Evolutionary conservation across 2,888 invertebrate genomes (phyloP).

Genomic region (Hipparchia semele): DNA sequence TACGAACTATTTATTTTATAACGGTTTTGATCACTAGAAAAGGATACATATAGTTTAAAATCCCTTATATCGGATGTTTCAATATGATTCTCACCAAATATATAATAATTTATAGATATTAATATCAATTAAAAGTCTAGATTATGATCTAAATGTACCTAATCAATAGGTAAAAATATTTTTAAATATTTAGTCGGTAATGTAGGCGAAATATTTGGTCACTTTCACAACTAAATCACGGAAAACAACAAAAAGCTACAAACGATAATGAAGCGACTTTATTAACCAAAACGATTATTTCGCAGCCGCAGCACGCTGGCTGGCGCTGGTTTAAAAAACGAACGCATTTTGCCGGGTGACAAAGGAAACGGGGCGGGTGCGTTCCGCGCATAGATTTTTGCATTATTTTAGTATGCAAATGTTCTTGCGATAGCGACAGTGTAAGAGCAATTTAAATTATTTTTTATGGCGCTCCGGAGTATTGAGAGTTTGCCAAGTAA

Average conservation of each 20-base stretch:
- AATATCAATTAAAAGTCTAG: background rate
- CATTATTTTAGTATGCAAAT: slow-evolving; percentile 84
- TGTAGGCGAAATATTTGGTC: background rate
- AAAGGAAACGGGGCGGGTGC: slow-evolving; percentile 59
- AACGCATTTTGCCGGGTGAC: slow-evolving; percentile 40
- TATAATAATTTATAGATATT: too few relatives aligned
- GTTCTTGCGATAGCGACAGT: slow-evolving; percentile 75
- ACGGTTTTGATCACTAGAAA: too few relatives aligned
- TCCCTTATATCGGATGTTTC: too few relatives aligned
- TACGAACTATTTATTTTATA: too few relatives aligned
- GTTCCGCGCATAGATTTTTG: slow-evolving; percentile 81
- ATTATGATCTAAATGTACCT: background rate
- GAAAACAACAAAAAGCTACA: slow-evolving; percentile 13
- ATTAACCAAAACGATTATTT: slow-evolving; percentile 39
- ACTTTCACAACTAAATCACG: slow-evolving; percentile 5
- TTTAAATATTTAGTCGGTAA: background rate
- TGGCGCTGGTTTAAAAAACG: slow-evolving; percentile 34
- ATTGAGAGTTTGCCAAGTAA: slow-evolving; percentile 75
- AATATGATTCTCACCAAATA: too few relatives aligned
- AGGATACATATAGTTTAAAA: too few relatives aligned
- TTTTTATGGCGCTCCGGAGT: slow-evolving; percentile 82
- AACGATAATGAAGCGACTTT: slow-evolving; percentile 34
- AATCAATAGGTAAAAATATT: background rate
- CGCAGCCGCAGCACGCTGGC: slow-evolving; percentile 14
- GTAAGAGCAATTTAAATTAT: slow-evolving; percentile 84